phyloP scores from a whole-genome alignment of 2,888 invertebrate species.

The Epinotia bilunana region DNA sequence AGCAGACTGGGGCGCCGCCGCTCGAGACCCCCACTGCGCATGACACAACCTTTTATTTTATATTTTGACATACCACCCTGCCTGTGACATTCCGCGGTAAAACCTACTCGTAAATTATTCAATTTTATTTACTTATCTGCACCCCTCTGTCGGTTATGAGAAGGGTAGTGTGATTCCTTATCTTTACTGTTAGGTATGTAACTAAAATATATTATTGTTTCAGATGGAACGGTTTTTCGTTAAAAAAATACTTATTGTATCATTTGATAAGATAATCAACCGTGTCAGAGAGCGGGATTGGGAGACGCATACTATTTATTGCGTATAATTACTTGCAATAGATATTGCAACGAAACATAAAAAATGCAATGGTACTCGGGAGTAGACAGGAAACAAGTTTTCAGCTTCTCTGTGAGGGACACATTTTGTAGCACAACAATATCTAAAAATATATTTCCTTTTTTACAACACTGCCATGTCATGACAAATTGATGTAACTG shows the following conservation, averaged over 20 bases:
- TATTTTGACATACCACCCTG: conserved; percentile 81
- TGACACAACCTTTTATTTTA: conserved; percentile 70
- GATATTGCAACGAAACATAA: too few relatives aligned
- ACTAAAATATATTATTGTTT: conserved; percentile 29
- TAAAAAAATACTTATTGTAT: background rate
- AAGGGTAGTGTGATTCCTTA: conserved; percentile 47
- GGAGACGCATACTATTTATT: too few relatives aligned
- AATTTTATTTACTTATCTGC: conserved; percentile 77
- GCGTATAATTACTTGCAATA: too few relatives aligned
- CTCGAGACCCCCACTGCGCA: conserved; percentile 63
- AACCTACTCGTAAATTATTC: conserved; percentile 79
- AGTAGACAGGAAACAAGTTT: too few relatives aligned
- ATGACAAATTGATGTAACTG: too few relatives aligned
- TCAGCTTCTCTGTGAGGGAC: too few relatives aligned
- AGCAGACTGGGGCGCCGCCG: conserved; percentile 72
- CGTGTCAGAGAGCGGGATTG: too few relatives aligned
- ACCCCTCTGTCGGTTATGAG: conserved; percentile 63
- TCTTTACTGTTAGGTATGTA: conserved; percentile 26
- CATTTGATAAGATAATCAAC: too few relatives aligned
- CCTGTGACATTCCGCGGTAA: conserved; percentile 79
- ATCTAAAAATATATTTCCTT: too few relatives aligned
- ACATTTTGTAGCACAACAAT: too few relatives aligned
- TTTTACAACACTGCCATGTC: too few relatives aligned
- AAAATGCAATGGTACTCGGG: too few relatives aligned
- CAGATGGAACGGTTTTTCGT: background rate